Percentiles rank a stretch among this genome's conserved stretches.
Evolutionary conservation across 2,888 invertebrate genomes (phyloP).

Genomic region (Heteromyza rotundicornis): DNA sequence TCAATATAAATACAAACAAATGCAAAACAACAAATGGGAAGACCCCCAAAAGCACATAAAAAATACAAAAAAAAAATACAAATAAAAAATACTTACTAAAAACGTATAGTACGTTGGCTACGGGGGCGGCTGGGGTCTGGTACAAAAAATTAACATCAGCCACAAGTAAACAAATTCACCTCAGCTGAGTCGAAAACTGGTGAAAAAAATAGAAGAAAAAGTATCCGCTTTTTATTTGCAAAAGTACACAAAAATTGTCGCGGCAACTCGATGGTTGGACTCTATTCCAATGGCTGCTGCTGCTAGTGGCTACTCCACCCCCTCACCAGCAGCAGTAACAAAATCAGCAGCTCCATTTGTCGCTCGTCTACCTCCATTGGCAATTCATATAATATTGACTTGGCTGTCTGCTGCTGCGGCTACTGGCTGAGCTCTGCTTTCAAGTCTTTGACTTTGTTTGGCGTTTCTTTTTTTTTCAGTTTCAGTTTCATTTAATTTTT

Average conservation of each 20-base stretch:
- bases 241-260: constrained; percentile 25
- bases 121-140: not conserved
- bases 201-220: constrained; percentile 23
- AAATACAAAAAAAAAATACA: not conserved
- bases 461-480: not conserved
- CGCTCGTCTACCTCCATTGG: constrained; percentile 19
- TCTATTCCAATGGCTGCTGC: not conserved
- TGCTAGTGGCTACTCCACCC: not conserved
- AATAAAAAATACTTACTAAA: not conserved
- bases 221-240: constrained; percentile 36
- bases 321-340: not conserved
- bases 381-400: constrained; percentile 24
- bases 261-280: not conserved
- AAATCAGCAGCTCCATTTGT: constrained; percentile 10
- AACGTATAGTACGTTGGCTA: not conserved
- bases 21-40: constrained; percentile 14
- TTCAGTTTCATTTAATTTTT: not conserved
- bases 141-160: constrained; percentile 14
- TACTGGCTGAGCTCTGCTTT: not conserved
- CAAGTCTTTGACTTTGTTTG: not conserved
- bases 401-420: not conserved
- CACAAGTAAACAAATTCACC: constrained; percentile 22
- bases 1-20: no score
- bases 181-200: constrained; percentile 23
- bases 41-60: constrained; percentile 13